Evolutionary conservation across 1,140 invertebrate genomes (phyloP).

Genomic region (Sitobion miscanthi): DNA sequence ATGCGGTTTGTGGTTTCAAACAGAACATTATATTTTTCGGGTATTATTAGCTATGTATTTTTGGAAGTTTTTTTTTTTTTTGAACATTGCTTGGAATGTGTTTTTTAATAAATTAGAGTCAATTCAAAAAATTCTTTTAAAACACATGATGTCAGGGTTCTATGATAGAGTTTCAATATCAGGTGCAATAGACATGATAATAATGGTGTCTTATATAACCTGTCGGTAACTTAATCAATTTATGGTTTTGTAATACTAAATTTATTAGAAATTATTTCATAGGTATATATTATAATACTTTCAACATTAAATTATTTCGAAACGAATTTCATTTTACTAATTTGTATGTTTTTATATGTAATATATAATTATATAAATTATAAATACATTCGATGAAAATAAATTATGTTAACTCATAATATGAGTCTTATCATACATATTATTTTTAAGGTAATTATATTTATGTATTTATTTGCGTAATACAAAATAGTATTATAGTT

Average conservation of each 20-base stretch:
- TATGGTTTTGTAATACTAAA: background rate
- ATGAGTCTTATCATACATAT: background rate
- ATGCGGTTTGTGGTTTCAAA: conserved; percentile 54
- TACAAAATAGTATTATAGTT: background rate
- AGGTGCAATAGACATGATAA: background rate
- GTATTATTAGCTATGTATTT: conserved; percentile 32
- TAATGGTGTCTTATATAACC: background rate
- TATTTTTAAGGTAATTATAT: background rate
- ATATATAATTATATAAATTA: background rate
- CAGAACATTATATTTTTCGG: background rate
- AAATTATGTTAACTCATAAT: background rate
- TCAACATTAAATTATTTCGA: background rate
- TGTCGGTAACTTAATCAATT: background rate
- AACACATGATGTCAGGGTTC: background rate
- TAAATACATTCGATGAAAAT: background rate
- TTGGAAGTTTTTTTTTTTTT: conserved; percentile 9
- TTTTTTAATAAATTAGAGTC: conserved; percentile 40
- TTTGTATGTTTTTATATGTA: background rate
- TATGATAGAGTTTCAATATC: background rate
- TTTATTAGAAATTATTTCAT: background rate
- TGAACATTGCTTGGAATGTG: background rate
- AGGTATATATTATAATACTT: background rate
- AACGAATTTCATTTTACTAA: background rate
- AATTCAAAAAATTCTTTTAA: background rate
- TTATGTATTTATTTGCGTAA: background rate